These are phyloP conservation scores for Strix uralensis DNA, from an alignment of 2,113 vertebrate species.

Conservation along the genomic window DNA sequence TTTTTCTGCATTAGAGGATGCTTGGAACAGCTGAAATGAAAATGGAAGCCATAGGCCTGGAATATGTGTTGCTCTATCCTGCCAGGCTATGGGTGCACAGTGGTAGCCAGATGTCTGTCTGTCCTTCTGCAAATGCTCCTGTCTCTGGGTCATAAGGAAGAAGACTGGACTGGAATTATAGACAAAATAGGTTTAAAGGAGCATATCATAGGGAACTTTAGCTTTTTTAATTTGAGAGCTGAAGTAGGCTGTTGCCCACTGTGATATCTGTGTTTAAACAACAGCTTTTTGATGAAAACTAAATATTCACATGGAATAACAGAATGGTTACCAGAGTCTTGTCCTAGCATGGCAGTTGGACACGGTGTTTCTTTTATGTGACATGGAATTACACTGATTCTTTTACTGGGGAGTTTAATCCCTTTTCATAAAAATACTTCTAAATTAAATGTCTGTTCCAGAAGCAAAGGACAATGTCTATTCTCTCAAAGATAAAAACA, in stretches of 20 bases:
- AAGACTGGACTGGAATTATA: not conserved
- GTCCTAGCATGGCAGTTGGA: not conserved
- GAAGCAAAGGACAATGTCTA: not conserved
- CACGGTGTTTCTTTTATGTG: not conserved
- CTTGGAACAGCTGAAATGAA: not conserved
- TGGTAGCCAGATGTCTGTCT: not conserved
- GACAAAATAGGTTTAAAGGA: not conserved
- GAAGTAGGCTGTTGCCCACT: not conserved
- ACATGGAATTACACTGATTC: not conserved
- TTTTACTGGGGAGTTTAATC: rapidly evolving
- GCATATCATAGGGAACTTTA: not conserved
- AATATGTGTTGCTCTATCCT: not conserved
- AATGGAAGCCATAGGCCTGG: not conserved
- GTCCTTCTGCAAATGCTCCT: constrained; percentile 14
- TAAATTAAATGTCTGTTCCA: not conserved
- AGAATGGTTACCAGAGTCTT: not conserved
- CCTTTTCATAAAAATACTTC: not conserved
- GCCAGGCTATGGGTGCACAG: not conserved
- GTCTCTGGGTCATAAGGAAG: not conserved
- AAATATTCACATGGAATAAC: rapidly evolving
- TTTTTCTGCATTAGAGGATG: not conserved
- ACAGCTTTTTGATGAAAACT: not conserved
- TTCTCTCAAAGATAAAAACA: not conserved
- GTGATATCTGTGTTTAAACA: not conserved
- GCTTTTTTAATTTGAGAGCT: not conserved